Evolutionary conservation across 2,888 invertebrate species (phyloP), one percentile per base, ranked within the genome.

Genomic region (Rotaria macrura): DNA sequence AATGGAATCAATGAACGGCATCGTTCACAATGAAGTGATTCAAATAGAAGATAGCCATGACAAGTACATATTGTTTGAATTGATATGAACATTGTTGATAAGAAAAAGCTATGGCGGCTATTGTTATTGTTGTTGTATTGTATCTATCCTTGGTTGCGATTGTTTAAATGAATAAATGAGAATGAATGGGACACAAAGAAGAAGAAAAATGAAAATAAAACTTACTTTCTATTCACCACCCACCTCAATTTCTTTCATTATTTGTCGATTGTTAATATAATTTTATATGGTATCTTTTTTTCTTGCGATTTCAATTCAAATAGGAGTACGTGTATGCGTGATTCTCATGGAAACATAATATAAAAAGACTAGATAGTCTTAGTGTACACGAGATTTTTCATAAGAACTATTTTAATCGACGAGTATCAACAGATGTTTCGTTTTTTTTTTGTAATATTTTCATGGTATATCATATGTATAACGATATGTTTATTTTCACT

Each of bases 11-110:
- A 43, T 25, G 79, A 79, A 34, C 43, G 79, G n/a, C 79, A 79
- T 40, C 79, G 79, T n/a, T 79, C 79, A 79, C 79, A 79, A 40
- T 79, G 79, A 43, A 79, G 79, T 43, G 79, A 79, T 79, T 79
- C 79, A 43, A 79, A 79, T 40, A 79, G 25, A 25, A 79, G 43
- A 79, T 79, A 43, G 2, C 79, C 79, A 43, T 79, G 43, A n/a
- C 79, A 79, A 1, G 40, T 79, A 43, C 79, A 79, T 17, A 79
- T 43, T 14, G 79, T 79, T 79, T 79, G 79, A 79, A 79, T 79
- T 79, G 79, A 79, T 25, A 79, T 79, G 9, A n/a, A 79, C 79
- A 79, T 34, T 10, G 29, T 65, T 29, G 57, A 65, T 5, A 65
- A 29, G 34, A 29, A 34, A 1, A 65, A 29, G 47, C 6, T 9